Base-by-base conservation (phyloP, 2,113 vertebrate genomes). In the Manacus vitellinus region DNA sequence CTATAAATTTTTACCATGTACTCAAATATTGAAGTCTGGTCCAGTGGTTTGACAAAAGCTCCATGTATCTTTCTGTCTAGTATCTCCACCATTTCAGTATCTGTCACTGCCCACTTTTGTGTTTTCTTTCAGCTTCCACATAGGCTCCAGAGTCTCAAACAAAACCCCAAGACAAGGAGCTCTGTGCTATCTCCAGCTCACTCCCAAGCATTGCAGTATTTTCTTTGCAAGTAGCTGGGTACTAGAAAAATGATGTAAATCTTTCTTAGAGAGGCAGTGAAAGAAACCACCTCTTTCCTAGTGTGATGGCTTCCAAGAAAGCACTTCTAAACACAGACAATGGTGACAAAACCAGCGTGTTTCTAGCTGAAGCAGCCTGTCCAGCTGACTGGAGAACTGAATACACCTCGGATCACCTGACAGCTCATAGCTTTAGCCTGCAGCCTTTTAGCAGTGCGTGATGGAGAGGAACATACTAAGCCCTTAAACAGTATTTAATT, bases 381-480 rank as follows among this genome's bases (percentile, higher is more conserved):
- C 23, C 41, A 59, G 37, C 52, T 35, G 24, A 47, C 22, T 1
- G 21, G 24, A 77, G 30, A 83, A 77, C n/a, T 83, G 14, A 44
- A 44, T 20, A 54, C 1, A 39, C 8, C 39, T 27, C 1, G 0
- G 7, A 37, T 3, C 23, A 39, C 55, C 23, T 17, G 9, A 41
- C 15, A 79, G 30, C 51, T 68, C 23, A 10, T 1, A 62, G 33
- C n/a, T 82, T 75, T 56, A 68, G 39, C 75, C 63, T 43, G 30
- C 18, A 47, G 15, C 47, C 17, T 89, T 89, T 55, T 35, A 86
- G 46, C 27, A 49, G 12, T 12, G 18, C 39, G 54, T 2, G 0
- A 51, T 19, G 14, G 39, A 70, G 37, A 83, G 9, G 27, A 81
- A 71, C 39, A 63, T 3, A 19, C 5, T 28, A 61, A 61, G 14